Evolutionary conservation across 2,888 invertebrate genomes (phyloP).

Genomic region (Nowickia ferox): DNA sequence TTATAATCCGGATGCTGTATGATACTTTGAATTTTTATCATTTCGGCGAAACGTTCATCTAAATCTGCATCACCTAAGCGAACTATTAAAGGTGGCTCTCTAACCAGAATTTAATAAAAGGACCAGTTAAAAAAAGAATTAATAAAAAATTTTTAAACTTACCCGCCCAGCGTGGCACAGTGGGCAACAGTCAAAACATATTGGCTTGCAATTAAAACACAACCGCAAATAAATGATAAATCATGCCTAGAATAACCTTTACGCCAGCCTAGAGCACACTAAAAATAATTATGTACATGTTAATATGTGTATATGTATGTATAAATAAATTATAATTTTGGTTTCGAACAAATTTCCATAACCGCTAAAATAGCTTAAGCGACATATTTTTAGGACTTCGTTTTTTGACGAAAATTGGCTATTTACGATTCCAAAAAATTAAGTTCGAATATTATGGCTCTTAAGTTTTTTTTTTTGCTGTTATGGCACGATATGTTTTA

Average conservation of each 20-base stretch:
- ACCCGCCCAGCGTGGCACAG: slow-evolving; percentile 63
- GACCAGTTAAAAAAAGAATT: background rate
- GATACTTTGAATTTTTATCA: background rate
- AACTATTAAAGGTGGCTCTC: background rate
- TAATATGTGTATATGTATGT: no score
- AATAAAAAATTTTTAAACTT: slow-evolving; percentile 26
- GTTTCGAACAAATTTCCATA: no score
- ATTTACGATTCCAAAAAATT: no score
- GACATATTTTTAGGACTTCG: no score
- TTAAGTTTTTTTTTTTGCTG: no score
- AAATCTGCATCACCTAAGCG: background rate
- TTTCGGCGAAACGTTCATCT: background rate
- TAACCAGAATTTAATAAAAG: background rate
- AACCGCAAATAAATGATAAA: slow-evolving; percentile 60
- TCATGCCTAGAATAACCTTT: background rate
- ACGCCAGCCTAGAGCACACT: slow-evolving; percentile 68
- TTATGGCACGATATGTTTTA: no score
- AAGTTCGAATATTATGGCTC: no score
- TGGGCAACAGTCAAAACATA: slow-evolving; percentile 68
- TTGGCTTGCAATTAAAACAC: slow-evolving; percentile 49
- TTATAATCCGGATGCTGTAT: background rate
- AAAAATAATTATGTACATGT: background rate
- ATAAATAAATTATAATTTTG: no score
- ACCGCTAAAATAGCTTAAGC: no score
- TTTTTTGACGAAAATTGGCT: no score